Evolutionary conservation across 2,888 invertebrate genomes (phyloP).

Genomic region (Cephus nigrinus): DNA sequence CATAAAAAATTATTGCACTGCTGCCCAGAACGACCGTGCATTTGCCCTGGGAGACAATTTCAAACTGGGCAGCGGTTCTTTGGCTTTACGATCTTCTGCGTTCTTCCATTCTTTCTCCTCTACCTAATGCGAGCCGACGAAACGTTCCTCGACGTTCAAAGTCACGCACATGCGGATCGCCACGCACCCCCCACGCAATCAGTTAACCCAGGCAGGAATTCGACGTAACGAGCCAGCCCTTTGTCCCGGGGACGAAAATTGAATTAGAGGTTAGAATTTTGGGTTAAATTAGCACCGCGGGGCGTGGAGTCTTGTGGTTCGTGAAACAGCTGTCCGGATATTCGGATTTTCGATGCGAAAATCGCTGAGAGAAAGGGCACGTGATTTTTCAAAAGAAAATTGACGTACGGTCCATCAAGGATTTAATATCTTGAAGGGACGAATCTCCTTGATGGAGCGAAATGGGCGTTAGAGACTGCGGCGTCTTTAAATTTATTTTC

Average conservation of each 20-base stretch:
- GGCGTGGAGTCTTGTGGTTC: constrained; percentile 1
- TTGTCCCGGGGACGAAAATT: background rate
- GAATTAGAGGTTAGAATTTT: background rate
- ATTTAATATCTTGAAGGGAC: background rate
- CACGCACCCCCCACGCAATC: background rate
- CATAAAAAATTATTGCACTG: constrained; percentile 28
- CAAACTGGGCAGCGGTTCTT: background rate
- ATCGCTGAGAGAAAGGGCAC: constrained; percentile 14
- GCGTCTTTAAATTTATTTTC: constrained; percentile 6
- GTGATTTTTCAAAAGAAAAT: constrained; percentile 22
- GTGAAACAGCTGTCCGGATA: constrained; percentile 19
- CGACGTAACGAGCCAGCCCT: background rate
- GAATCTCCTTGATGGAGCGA: background rate
- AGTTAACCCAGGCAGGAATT: background rate
- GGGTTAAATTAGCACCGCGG: constrained; percentile 9
- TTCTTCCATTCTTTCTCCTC: background rate
- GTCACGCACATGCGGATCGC: background rate
- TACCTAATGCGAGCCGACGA: background rate
- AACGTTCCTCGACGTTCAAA: background rate
- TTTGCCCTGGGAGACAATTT: background rate
- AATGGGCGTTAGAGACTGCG: background rate
- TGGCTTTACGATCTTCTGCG: background rate
- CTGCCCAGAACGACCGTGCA: background rate
- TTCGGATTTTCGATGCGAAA: constrained; percentile 14
- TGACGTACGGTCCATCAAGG: background rate